A percentile compares a stretch with the other conserved stretches of the same genome.
These are phyloP conservation scores for Pseudocheirus occidentalis DNA, from an alignment of 2,797 vertebrate genomes.

Conservation along the genomic window DNA sequence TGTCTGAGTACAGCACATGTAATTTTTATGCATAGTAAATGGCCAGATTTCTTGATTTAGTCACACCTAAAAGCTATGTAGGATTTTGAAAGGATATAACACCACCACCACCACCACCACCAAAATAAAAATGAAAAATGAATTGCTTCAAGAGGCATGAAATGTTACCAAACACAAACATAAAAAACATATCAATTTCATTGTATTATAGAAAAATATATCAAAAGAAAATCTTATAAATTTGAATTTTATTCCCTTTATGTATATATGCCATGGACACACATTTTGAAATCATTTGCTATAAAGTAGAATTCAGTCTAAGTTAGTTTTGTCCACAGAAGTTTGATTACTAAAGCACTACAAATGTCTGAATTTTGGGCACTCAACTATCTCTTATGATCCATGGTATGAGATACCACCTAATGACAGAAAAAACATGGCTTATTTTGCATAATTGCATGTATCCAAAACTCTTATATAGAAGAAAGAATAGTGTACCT, in stretches of 20 bases:
- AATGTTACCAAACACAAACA: background rate
- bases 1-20: background rate
- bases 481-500: background rate
- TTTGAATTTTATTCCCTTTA: background rate
- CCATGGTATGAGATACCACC: background rate
- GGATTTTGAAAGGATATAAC: slow-evolving; percentile 24
- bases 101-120: background rate
- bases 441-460: background rate
- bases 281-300: background rate
- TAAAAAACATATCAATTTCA: background rate
- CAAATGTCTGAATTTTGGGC: background rate
- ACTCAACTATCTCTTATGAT: background rate
- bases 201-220: slow-evolving; percentile 42
- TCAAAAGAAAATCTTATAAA: slow-evolving; percentile 11
- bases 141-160: background rate
- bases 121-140: background rate
- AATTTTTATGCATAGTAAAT: slow-evolving; percentile 40
- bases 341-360: background rate
- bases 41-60: background rate
- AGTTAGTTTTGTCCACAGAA: background rate
- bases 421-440: background rate
- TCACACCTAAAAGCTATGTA: background rate
- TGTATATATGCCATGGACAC: background rate
- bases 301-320: slow-evolving; percentile 1
- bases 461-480: background rate